Evolutionary conservation across 2,888 invertebrate species (phyloP).

Genomic region (Drosophila neutralis): DNA sequence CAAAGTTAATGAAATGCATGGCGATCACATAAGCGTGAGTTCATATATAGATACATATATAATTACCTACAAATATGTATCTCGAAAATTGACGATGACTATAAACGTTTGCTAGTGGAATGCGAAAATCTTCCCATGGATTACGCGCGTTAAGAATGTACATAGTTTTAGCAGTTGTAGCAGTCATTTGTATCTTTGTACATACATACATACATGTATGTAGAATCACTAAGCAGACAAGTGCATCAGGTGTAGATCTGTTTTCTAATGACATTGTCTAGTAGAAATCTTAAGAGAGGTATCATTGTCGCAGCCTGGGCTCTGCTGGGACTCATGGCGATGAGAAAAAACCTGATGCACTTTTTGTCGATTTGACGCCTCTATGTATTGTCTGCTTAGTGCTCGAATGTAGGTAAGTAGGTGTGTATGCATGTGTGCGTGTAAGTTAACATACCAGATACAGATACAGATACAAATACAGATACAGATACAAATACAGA

Average conservation of each 20-base stretch:
- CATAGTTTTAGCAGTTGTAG: background rate
- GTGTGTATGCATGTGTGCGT: background rate
- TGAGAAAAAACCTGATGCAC: too few relatives aligned
- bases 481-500: background rate
- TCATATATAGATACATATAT: background rate
- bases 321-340: too few relatives aligned
- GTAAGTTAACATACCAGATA: background rate
- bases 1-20: constrained; percentile 3
- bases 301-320: too few relatives aligned
- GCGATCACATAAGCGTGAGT: constrained; percentile 7
- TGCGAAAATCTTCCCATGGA: constrained; percentile 8
- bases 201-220: background rate
- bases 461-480: background rate
- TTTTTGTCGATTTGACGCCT: too few relatives aligned
- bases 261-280: too few relatives aligned
- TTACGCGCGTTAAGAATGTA: background rate
- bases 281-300: too few relatives aligned
- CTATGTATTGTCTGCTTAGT: too few relatives aligned
- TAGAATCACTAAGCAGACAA: background rate
- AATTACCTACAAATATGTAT: background rate
- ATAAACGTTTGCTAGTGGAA: constrained; percentile 1
- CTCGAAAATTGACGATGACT: background rate
- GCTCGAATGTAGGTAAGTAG: background rate
- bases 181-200: background rate
- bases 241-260: too few relatives aligned